phyloP scores from a whole-genome alignment of 2,113 vertebrate genomes.

The Illadopsis cleaveri region DNA sequence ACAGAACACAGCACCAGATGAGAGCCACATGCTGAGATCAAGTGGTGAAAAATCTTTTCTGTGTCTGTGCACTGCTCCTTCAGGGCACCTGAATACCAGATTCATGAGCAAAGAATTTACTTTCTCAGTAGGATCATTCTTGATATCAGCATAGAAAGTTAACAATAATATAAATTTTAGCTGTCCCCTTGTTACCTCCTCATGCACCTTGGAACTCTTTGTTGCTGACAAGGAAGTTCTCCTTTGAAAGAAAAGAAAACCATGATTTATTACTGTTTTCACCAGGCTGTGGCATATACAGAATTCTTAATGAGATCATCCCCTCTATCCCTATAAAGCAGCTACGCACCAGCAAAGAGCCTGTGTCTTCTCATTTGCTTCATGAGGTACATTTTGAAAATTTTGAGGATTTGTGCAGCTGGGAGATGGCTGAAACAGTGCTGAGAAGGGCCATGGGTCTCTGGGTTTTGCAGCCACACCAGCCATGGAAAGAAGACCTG shows the following conservation, averaged over 20 bases:
- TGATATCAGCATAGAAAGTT: neutral
- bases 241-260: neutral
- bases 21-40: slow-evolving; percentile 5
- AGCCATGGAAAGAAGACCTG: slow-evolving; percentile 30
- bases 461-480: slow-evolving; percentile 3
- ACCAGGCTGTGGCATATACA: neutral
- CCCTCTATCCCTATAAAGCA: neutral
- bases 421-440: neutral
- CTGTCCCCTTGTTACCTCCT: neutral
- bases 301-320: neutral
- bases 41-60: neutral
- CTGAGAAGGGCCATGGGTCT: neutral
- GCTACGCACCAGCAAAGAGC: neutral
- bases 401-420: neutral
- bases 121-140: neutral
- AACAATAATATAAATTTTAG: neutral
- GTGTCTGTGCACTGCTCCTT: neutral
- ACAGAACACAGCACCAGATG: neutral
- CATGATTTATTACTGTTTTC: neutral
- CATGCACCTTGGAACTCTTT: neutral
- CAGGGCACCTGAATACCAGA: slow-evolving; percentile 21
- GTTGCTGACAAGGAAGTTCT: neutral
- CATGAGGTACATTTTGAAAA: neutral
- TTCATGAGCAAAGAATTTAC: neutral
- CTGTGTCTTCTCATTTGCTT: neutral